Evolutionary conservation across 1,140 invertebrate species (phyloP).

Genomic region (Nasonia giraulti): DNA sequence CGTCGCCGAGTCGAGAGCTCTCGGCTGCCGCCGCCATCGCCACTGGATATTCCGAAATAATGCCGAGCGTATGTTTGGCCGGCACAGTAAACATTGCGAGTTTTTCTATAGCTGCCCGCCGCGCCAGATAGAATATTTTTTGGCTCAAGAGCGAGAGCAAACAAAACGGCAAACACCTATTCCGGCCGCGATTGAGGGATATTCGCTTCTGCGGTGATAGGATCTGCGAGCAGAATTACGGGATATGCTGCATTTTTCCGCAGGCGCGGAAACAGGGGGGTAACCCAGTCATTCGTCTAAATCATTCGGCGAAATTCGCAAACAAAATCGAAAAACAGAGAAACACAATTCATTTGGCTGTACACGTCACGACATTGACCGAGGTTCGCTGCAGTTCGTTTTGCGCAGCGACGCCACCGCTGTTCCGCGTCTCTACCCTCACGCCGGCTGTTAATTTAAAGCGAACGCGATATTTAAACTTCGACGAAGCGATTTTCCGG

Average conservation of each 20-base stretch:
- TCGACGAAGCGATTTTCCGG: slow-evolving; percentile 41
- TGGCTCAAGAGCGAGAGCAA: not conserved
- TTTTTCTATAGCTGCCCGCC: not conserved
- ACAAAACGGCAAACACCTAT: not conserved
- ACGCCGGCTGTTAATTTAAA: slow-evolving; percentile 38
- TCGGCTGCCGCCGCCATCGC: not conserved
- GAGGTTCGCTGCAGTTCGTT: not conserved
- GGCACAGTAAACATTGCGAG: not conserved
- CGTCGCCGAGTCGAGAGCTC: not conserved
- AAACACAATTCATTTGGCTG: slow-evolving; percentile 2
- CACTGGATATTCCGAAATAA: not conserved
- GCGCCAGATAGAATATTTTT: not conserved
- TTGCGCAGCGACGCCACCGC: not conserved
- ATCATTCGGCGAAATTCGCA: slow-evolving; percentile 25
- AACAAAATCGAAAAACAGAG: not conserved
- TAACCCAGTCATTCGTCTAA: not conserved
- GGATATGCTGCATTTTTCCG: no score
- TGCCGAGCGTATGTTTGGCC: not conserved
- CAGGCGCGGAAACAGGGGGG: not conserved
- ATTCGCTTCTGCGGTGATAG: not conserved
- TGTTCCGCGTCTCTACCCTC: not conserved
- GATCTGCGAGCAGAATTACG: no score
- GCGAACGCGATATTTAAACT: slow-evolving; percentile 48
- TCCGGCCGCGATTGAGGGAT: not conserved
- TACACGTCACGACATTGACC: not conserved